Conservation (phyloP, 2,797 vertebrate species). For the Malacoctenus gilli region DNA sequence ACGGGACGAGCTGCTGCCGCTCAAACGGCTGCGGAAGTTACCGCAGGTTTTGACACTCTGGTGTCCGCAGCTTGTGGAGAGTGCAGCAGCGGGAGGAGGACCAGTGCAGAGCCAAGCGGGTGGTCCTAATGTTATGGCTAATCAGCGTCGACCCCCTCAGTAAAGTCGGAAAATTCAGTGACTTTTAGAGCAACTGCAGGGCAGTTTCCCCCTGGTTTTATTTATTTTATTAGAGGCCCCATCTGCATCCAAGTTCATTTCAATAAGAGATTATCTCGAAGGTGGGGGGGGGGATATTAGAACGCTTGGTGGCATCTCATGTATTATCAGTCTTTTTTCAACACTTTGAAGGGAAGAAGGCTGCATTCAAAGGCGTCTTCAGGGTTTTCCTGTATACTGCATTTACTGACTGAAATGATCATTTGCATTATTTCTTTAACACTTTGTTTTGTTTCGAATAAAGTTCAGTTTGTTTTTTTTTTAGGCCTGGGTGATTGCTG, state of each 20-base stretch:
- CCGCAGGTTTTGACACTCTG: no score
- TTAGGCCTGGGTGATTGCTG: slow-evolving; percentile 19
- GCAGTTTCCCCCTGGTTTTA: slow-evolving; percentile 78
- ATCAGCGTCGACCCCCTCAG: no score
- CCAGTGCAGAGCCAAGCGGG: no score
- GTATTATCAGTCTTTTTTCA: slow-evolving; percentile 30
- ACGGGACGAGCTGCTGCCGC: no score
- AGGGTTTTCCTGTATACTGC: slow-evolving; percentile 44
- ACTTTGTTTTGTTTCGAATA: slow-evolving; percentile 44
- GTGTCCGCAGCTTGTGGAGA: no score
- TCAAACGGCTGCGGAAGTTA: no score
- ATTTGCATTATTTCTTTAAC: slow-evolving; percentile 74
- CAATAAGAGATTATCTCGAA: no score
- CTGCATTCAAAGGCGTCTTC: slow-evolving; percentile 37
- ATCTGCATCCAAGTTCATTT: slow-evolving; percentile 44
- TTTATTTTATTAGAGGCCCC: slow-evolving; percentile 77
- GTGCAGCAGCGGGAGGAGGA: no score
- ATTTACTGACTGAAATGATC: slow-evolving; percentile 76
- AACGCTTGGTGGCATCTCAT: slow-evolving; percentile 19
- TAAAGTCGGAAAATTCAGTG: no score
- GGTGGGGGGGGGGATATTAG: slow-evolving; percentile 5
- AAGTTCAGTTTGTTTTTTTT: slow-evolving; percentile 42
- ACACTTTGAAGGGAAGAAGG: slow-evolving; percentile 27
- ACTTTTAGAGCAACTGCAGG: slow-evolving; percentile 79
- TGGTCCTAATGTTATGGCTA: no score